Base-by-base conservation (phyloP, 2,113 vertebrate genomes). In the Brienomyrus longianalis region DNA sequence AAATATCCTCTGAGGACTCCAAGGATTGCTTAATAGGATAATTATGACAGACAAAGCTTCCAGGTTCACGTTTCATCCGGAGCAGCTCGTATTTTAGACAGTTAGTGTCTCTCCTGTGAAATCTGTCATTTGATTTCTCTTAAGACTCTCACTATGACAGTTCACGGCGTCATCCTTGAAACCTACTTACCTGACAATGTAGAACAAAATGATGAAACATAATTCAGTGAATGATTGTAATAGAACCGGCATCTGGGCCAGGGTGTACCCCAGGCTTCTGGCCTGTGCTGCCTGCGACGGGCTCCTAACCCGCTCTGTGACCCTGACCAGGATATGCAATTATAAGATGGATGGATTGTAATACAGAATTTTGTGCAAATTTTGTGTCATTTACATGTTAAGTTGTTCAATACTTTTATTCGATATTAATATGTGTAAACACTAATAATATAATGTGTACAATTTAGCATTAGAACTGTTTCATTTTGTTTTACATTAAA, bases 11-110 rank as follows among this genome's bases (percentile, higher is more conserved):
- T 86, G 92, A 93, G 95, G 93, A 94, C 92, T 93, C 93, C 91
- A 92, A 93, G 93, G 93, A 93, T 94, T 95, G 95, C 94, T 95
- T 95, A 95, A 95, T 94, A 92, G 94, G 94, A 95, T 96, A 95
- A 96, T 95, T 96, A 96, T 95, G 94, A 94, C 94, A 94, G 94
- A 94, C 94, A 95, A 95, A 95, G 94, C 94, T 95, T 94, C 95
- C 93, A 94, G 94, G 93, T 93, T 93, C 92, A 88, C 43, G 31
- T 47, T 45, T 83, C 35, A 27, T 84, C 51, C 35, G 3, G 21
- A 59, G 43, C 51, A 48, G 74, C 19, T 51, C 10, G 43, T 21
- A 23, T 59, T 56, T 45, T 6, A 89, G 43, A 84, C 35, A 84
- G 39, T 48, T 52, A 52, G 80, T 39, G 19, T 27, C 17, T 23